Base-by-base conservation (phyloP, 2,888 invertebrate genomes). In the Didymodactylos carnosus region DNA sequence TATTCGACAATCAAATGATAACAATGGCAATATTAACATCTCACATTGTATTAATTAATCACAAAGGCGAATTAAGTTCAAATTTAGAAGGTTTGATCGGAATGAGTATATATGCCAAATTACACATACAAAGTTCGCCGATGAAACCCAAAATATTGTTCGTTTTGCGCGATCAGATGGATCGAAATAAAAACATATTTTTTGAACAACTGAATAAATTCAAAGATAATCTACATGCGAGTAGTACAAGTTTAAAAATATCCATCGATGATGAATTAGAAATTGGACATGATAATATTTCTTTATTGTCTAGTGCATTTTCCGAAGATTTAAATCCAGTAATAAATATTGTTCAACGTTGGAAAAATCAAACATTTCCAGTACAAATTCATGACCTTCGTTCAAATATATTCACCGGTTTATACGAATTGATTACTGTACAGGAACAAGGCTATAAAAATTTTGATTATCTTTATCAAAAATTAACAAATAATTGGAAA, bases 51-150 rank as follows among this genome's bases (percentile, higher is more conserved):
- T 29, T 70, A 23, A 43, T 70, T 11, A 70, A 70, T 23, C 70
- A 70, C 41, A 70, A 70, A 70, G 70, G 70, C 27, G 70, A 70
- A 40, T 41, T 70, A 40, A 43, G 70, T 13, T 29, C 70, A 70
- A 70, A 43, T 70, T 70, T 70, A 40, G 70, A 70, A 40, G 43
- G 43, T 40, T 41, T 70, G 40, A 25, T 70, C 13, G 70, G 70
- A 13, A 70, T 70, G 14, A 70, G 41, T 16, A 41, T 25, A 16
- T 70, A 41, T 70, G 70, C 70, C 4, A 70, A 70, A 41, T 8
- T 70, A 25, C 39, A 70, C 43, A 7, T 70, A n/a, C 40, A 13
- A 39, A 39, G 41, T 29, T 19, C 25, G 11, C 41, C 70, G 27
- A 41, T 25, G 23, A 70, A 70, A 40, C 70, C 70, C 23, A 19